Evolutionary conservation across 2,888 invertebrate genomes (phyloP).

Genomic region (Ophonus ardosiacus): DNA sequence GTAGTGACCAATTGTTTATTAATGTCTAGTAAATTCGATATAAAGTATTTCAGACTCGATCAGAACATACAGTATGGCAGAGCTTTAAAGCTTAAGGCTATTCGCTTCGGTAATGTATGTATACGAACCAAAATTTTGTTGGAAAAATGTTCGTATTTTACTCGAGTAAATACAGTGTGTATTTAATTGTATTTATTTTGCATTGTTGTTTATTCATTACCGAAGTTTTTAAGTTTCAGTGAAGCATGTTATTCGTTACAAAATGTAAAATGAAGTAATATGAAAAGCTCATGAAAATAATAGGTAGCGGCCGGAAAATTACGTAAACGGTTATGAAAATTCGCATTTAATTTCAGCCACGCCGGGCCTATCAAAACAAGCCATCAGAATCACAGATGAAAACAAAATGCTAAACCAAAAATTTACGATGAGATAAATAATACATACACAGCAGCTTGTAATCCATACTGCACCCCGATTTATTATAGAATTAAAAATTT

Average conservation of each 20-base stretch:
- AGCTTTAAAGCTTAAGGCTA: too few species aligned
- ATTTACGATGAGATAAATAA: constrained; percentile 64
- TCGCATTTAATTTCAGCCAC: constrained; percentile 51
- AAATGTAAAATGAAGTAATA: not conserved
- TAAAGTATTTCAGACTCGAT: too few species aligned
- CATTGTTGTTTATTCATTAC: too few species aligned
- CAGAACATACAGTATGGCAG: too few species aligned
- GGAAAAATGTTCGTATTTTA: too few species aligned
- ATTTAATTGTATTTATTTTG: too few species aligned
- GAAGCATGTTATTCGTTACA: not conserved
- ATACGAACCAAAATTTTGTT: too few species aligned
- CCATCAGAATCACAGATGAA: constrained; percentile 61
- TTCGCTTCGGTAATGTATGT: too few species aligned
- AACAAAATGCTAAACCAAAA: constrained; percentile 64
- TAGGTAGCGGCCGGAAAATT: constrained; percentile 14
- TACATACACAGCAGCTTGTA: constrained; percentile 61
- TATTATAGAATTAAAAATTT: constrained; percentile 64
- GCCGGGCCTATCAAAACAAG: constrained; percentile 45
- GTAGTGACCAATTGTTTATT: too few species aligned
- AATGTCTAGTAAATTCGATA: too few species aligned
- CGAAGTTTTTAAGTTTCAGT: too few species aligned
- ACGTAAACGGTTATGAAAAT: constrained; percentile 55
- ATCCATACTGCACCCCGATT: constrained; percentile 60
- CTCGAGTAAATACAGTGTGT: too few species aligned
- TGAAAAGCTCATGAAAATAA: not conserved